A percentile compares a stretch with the other conserved stretches of the same genome.
Evolutionary conservation across 2,888 invertebrate species (phyloP).

Genomic region (Euproctis similis): DNA sequence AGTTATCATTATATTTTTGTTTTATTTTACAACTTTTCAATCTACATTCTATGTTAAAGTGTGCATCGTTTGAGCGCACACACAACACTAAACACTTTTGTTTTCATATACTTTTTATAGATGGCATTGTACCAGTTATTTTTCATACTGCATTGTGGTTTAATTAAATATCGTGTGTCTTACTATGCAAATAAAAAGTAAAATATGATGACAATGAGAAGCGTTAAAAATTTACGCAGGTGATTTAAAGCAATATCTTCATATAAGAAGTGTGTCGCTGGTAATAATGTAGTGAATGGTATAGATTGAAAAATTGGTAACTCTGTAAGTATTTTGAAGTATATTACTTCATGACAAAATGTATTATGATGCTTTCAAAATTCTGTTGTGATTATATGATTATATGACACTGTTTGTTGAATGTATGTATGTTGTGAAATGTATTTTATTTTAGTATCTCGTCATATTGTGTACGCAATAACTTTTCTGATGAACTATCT

Average conservation of each 20-base stretch:
- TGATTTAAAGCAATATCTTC: no score
- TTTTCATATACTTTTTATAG: no score
- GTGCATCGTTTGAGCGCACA: no score
- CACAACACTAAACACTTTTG: constrained; percentile 7
- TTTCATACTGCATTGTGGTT: no score
- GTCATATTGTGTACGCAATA: constrained; percentile 10
- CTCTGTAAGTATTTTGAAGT: constrained; percentile 34
- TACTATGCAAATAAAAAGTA: no score
- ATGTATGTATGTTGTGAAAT: constrained; percentile 20
- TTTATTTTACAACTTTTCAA: constrained; percentile 26
- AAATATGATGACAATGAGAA: no score
- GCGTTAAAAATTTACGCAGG: no score
- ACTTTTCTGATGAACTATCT: constrained; percentile 15
- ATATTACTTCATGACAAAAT: constrained; percentile 46
- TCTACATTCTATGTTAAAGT: constrained; percentile 31
- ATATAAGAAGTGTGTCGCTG: no score
- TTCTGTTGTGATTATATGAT: constrained; percentile 18
- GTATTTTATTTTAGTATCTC: no score
- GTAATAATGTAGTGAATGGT: no score
- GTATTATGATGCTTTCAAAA: constrained; percentile 26
- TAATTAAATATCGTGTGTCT: no score
- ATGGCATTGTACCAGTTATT: no score
- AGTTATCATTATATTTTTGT: constrained; percentile 23
- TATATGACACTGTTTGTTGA: constrained; percentile 6
- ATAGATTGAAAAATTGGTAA: constrained; percentile 34